These are phyloP conservation scores for Microtus agrestis DNA, from an alignment of 2,797 vertebrate genomes.

Conservation along the genomic window DNA sequence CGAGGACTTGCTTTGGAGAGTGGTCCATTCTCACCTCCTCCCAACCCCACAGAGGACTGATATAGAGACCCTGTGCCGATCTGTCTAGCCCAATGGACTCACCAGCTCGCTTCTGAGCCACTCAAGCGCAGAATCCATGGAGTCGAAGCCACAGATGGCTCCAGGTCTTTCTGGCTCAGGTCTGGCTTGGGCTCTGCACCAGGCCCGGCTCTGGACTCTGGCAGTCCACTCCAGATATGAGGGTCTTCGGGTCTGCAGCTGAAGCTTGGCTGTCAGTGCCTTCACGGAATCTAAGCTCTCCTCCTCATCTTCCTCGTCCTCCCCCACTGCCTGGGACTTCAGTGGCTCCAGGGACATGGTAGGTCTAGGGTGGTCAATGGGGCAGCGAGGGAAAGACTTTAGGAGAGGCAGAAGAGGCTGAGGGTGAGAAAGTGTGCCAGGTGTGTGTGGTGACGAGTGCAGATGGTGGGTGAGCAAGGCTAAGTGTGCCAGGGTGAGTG, in stretches of 20 bases:
- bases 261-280: constrained; percentile 94
- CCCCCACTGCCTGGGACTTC: constrained; percentile 91
- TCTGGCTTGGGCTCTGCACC: constrained; percentile 82
- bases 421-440: background rate
- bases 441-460: background rate
- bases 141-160: constrained; percentile 93
- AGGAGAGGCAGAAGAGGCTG: background rate
- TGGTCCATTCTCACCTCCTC: background rate
- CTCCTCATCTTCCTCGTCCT: constrained; percentile 82
- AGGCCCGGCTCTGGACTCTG: constrained; percentile 90
- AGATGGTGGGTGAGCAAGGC: background rate
- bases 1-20: background rate
- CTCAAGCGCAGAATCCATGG: constrained; percentile 92
- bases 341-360: constrained; percentile 86
- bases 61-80: background rate
- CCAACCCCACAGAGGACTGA: background rate
- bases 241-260: constrained; percentile 94
- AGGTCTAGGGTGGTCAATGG: background rate
- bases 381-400: background rate
- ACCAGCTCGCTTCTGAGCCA: constrained; percentile 96
- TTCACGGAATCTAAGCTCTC: constrained; percentile 94
- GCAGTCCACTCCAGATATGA: constrained; percentile 97
- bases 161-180: constrained; percentile 27
- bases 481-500: background rate
- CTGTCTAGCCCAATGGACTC: constrained; percentile 81